Evolutionary conservation across 2,113 vertebrate species (phyloP).

Genomic region (Oryzias woworae): DNA sequence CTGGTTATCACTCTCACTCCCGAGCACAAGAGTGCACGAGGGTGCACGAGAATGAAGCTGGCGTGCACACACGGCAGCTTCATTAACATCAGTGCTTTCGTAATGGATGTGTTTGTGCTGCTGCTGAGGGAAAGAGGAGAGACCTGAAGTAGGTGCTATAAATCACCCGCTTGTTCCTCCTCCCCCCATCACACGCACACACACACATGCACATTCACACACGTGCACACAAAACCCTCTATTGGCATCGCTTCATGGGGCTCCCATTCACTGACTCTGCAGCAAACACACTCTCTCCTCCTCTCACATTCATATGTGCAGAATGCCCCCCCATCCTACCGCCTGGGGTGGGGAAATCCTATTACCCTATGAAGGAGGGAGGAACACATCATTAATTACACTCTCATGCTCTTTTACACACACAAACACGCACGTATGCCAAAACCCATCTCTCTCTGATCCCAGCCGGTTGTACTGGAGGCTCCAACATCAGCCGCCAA

Average conservation of each 20-base stretch:
- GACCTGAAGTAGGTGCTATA: constrained; percentile 75
- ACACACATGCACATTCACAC: constrained; percentile 24
- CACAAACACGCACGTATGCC: constrained; percentile 59
- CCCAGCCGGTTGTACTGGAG: background rate
- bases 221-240: constrained; percentile 16
- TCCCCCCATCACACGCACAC: constrained; percentile 28
- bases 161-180: constrained; percentile 75
- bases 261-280: constrained; percentile 56
- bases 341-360: constrained; percentile 75
- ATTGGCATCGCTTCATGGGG: constrained; percentile 57
- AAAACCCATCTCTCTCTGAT: constrained; percentile 7
- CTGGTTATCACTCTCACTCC: constrained; percentile 57
- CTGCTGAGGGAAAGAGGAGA: constrained; percentile 74
- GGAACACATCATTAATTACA: constrained; percentile 80
- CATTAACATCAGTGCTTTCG: constrained; percentile 76
- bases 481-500: constrained; percentile 27
- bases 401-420: constrained; percentile 62
- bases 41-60: background rate
- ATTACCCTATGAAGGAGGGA: constrained; percentile 78
- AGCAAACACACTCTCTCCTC: constrained; percentile 31
- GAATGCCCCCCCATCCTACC: constrained; percentile 40
- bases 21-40: background rate
- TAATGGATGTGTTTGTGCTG: constrained; percentile 78
- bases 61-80: constrained; percentile 47
- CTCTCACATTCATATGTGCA: constrained; percentile 28